Evolutionary conservation across 2,888 invertebrate genomes (phyloP).

Genomic region (Lithodes maja): DNA sequence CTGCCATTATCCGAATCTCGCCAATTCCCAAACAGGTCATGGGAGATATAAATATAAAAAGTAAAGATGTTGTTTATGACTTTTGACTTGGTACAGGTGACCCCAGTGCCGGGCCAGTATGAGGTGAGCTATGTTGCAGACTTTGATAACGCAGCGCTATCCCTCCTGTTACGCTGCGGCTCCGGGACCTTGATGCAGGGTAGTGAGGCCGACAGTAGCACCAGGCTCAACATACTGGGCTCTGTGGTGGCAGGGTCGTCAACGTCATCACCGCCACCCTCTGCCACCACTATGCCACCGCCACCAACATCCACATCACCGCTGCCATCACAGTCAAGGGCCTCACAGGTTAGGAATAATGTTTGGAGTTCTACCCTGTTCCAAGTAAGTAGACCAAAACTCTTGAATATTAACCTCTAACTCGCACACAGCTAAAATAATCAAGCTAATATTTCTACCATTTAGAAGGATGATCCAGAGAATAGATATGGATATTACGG

Average conservation of each 20-base stretch:
- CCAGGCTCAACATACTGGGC: conserved; percentile 50
- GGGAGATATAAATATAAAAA: no score
- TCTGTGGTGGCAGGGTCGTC: conserved; percentile 65
- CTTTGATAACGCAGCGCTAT: conserved; percentile 60
- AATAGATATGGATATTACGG: no score
- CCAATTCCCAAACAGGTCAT: no score
- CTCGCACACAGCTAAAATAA: no score
- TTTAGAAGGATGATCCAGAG: no score
- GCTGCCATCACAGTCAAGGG: background rate
- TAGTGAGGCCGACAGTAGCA: conserved; percentile 40
- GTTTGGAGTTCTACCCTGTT: no score
- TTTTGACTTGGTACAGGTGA: conserved; percentile 7
- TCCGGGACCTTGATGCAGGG: conserved; percentile 59
- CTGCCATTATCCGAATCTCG: no score
- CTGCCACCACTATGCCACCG: conserved; percentile 55
- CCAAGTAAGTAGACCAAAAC: no score
- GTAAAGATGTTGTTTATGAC: no score
- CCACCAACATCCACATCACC: conserved; percentile 50
- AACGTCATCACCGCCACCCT: conserved; percentile 57
- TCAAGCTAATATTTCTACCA: no score
- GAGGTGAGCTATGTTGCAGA: conserved; percentile 36
- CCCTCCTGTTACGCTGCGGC: conserved; percentile 55
- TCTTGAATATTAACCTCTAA: no score
- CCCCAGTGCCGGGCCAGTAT: conserved; percentile 30
- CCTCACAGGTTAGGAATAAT: conserved; percentile 17